Conservation (phyloP, 1,140 invertebrate species). For the Drosophila cardini region DNA sequence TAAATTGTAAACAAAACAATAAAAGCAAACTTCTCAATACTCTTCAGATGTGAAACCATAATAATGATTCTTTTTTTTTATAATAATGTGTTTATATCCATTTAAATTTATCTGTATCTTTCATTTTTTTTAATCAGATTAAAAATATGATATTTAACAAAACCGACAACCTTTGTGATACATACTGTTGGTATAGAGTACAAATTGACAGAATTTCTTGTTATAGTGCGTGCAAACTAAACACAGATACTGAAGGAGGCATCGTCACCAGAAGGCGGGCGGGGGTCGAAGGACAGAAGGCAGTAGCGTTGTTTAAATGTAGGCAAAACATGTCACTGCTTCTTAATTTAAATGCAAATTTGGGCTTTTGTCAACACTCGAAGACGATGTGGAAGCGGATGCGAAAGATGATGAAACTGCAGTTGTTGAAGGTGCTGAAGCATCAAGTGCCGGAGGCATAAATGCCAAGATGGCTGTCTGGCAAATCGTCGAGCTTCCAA, state of each 20-base stretch:
- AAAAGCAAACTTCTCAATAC: background rate
- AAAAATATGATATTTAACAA: background rate
- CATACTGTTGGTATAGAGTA: conserved; percentile 14
- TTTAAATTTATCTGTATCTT: background rate
- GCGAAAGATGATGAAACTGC: conserved; percentile 17
- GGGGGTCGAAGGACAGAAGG: background rate
- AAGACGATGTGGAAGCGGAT: conserved; percentile 42
- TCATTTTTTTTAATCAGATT: background rate
- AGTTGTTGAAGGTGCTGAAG: conserved; percentile 30
- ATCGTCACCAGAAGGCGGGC: conserved; percentile 26
- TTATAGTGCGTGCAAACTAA: conserved; percentile 60
- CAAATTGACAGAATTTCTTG: conserved; percentile 22
- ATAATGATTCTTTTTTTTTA: no score
- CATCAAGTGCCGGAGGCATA: conserved; percentile 25
- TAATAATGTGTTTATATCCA: background rate
- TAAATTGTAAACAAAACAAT: conserved; percentile 23
- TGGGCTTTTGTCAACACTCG: conserved; percentile 83
- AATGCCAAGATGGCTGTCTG: conserved; percentile 29
- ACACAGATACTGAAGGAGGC: conserved; percentile 37
- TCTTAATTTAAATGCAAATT: conserved; percentile 85
- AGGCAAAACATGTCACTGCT: conserved; percentile 80
- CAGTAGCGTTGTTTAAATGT: conserved; percentile 74
- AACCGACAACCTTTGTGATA: background rate
- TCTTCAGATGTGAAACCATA: background rate
- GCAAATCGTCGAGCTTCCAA: conserved; percentile 21